Conservation (phyloP, 2,888 invertebrate genomes). For the Brachynemurus nebulosus region DNA sequence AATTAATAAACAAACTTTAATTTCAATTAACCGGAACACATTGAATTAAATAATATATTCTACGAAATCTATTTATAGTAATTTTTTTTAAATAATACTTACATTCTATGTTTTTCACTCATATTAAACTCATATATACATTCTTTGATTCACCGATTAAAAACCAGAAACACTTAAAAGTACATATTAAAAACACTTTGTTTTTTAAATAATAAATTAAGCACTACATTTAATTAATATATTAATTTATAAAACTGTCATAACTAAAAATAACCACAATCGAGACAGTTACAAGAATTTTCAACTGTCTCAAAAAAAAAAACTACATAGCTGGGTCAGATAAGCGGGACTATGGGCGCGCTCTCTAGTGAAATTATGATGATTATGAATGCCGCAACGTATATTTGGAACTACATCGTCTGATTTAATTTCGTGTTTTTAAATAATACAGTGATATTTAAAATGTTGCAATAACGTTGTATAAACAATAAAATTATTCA, state of each 20-base stretch:
- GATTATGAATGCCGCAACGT: slow-evolving; percentile 1
- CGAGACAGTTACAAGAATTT: not conserved
- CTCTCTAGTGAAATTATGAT: too few species aligned
- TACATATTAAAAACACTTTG: not conserved
- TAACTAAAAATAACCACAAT: not conserved
- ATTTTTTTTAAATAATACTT: too few species aligned
- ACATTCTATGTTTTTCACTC: slow-evolving; percentile 1
- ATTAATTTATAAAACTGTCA: not conserved
- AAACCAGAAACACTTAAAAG: not conserved
- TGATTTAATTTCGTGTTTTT: not conserved
- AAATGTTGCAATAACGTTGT: too few species aligned
- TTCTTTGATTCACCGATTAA: not conserved
- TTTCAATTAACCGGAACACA: too few species aligned
- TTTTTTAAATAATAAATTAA: not conserved
- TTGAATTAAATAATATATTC: too few species aligned
- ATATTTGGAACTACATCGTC: not conserved
- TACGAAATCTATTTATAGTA: too few species aligned
- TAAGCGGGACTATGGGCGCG: not conserved
- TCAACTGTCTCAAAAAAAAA: not conserved
- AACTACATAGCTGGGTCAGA: not conserved
- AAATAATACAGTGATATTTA: too few species aligned
- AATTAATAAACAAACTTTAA: too few species aligned
- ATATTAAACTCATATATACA: not conserved
- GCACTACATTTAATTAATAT: not conserved
- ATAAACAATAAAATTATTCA: too few species aligned